A percentile compares a stretch with the other conserved stretches of the same genome.
Evolutionary conservation across 1,140 invertebrate species (phyloP).

Genomic region (Leptinotarsa undecemlineata): DNA sequence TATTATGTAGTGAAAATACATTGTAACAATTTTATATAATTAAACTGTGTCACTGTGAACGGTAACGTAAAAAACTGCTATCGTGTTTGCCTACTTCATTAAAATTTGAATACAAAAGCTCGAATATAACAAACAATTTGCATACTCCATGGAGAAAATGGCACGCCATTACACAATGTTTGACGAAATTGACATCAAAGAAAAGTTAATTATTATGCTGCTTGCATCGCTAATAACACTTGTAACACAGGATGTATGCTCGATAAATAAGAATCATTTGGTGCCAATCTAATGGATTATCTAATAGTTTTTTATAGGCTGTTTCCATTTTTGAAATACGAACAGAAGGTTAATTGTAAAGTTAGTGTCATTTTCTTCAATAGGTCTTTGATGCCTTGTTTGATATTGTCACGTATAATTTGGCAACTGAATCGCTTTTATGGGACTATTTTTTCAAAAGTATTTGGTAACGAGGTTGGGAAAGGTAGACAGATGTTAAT

Average conservation of each 20-base stretch:
- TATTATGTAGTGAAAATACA: not conserved
- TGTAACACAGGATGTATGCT: not conserved
- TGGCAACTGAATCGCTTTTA: no score
- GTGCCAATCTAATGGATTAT: not conserved
- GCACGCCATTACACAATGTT: conserved; percentile 12
- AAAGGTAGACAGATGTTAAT: no score
- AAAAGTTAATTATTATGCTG: not conserved
- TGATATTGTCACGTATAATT: no score
- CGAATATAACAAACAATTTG: not conserved
- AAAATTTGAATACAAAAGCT: conserved; percentile 15
- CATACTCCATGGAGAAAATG: not conserved
- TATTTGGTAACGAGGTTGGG: no score
- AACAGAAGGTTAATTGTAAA: not conserved
- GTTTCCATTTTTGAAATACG: not conserved
- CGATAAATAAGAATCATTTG: not conserved
- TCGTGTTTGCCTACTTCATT: conserved; percentile 2
- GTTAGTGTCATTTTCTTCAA: no score
- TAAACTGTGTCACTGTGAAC: not conserved
- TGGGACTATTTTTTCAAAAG: no score
- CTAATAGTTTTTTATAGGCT: not conserved
- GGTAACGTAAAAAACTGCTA: not conserved
- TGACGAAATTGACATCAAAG: conserved; percentile 14
- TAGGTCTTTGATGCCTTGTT: no score
- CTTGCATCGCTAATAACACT: not conserved
- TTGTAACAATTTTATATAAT: not conserved